Evolutionary conservation across 2,888 invertebrate species (phyloP), one percentile per base, ranked within the genome.

Genomic region (Drosophila flavopinicola): DNA sequence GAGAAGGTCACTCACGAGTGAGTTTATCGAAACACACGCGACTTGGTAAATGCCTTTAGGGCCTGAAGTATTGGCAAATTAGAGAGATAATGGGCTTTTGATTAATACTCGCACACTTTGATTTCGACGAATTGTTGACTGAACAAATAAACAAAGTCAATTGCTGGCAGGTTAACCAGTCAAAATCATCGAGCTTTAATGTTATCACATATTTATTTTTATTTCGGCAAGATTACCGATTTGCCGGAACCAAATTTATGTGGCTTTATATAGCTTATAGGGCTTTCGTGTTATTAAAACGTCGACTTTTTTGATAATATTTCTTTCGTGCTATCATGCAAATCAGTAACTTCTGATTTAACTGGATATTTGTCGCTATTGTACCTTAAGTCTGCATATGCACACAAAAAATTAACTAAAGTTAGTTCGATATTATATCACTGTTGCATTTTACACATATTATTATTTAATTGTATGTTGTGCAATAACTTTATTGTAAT

Each of bases 1-100:
- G 42, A 25, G 44, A 72, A 69, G 74, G 75, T 74, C 27, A 17
- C 20, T 2, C 52, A 25, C 13, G 42, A 64, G 25, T 38, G 41
- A 41, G 24, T 69, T 63, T n/a, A n/a, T 51, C 13, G 20, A 29
- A 9, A 25, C 29, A 54, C 60, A 72, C 70, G 52, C 67, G 41
- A 67, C 20, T 35, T 30, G 20, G 7, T 13, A 32, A 32, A 30
- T 20, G 24, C 17, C 37, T 15, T 13, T 29, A 15, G 10, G 44
- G 42, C 35, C 29, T 44, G 38, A 11, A 66, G 29, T 66, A 35
- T 44, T 52, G 29, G 20, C 39, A 42, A 47, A 51, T 57, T 47
- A 11, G 13, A 38, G 45, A 37, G 57, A 41, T 27, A 48, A 29
- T 20, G 10, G 11, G 5, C 3, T 7, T 44, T 33, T 29, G n/a